These are phyloP conservation scores for Linnaemya vulpina DNA, from an alignment of 2,888 invertebrate genomes.

Conservation along the genomic window DNA sequence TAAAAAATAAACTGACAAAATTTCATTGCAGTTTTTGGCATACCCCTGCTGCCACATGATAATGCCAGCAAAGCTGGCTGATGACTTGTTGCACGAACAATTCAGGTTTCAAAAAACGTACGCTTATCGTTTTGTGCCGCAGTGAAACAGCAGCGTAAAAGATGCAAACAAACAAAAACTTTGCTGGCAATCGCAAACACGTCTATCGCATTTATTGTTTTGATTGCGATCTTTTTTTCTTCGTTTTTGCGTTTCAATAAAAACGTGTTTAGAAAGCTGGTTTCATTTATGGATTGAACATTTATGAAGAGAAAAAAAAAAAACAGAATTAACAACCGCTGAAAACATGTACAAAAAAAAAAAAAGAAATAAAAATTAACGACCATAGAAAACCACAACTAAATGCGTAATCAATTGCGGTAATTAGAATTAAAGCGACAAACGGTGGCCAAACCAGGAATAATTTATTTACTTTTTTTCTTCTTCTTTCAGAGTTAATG, in stretches of 20 bases:
- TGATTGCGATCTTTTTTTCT: constrained; percentile 58
- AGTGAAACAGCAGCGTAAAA: background rate
- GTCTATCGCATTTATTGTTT: constrained; percentile 67
- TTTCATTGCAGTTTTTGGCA: background rate
- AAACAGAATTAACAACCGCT: background rate
- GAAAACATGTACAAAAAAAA: background rate
- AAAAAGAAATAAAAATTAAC: constrained; percentile 1
- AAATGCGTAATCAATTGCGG: constrained; percentile 64
- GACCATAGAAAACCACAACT: constrained; percentile 50
- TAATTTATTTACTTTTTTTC: background rate
- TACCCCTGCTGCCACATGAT: constrained; percentile 12
- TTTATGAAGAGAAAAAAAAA: constrained; percentile 1
- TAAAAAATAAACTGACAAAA: background rate
- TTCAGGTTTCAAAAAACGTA: constrained; percentile 51
- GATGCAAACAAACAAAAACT: constrained; percentile 11
- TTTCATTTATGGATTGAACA: constrained; percentile 57
- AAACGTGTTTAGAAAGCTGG: constrained; percentile 68
- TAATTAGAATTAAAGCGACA: constrained; percentile 53
- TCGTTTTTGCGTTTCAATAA: constrained; percentile 50
- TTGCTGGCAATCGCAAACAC: constrained; percentile 63
- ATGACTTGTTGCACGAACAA: constrained; percentile 43
- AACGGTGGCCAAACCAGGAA: constrained; percentile 16
- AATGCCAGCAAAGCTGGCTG: background rate
- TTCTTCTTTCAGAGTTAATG: background rate
- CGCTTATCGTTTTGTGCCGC: constrained; percentile 18